Evolutionary conservation across 1,140 invertebrate genomes (phyloP).

Genomic region (Heliconius hewitsoni): DNA sequence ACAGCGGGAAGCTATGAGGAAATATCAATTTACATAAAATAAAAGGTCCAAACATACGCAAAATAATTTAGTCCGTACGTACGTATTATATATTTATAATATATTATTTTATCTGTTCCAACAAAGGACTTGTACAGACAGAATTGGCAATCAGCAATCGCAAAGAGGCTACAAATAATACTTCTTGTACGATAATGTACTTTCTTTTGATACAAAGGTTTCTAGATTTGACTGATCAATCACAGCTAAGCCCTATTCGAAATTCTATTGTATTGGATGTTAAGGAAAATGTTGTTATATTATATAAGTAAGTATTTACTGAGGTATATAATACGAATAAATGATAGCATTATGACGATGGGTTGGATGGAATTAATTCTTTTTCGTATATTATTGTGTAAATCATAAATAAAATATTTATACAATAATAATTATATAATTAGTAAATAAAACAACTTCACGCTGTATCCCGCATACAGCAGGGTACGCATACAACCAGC

Average conservation of each 20-base stretch:
- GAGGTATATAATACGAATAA: background rate
- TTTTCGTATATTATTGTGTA: no score
- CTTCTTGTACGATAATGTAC: slow-evolving; percentile 23
- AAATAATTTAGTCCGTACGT: background rate
- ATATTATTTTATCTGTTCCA: slow-evolving; percentile 4
- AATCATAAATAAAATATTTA: no score
- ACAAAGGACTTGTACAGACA: slow-evolving; percentile 16
- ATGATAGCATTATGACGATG: no score
- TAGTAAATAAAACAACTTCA: no score
- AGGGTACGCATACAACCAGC: no score
- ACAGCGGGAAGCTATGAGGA: no score
- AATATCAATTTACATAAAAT: no score
- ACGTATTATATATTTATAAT: background rate
- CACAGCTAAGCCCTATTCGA: slow-evolving; percentile 24
- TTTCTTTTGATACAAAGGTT: slow-evolving; percentile 34
- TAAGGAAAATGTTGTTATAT: slow-evolving; percentile 4
- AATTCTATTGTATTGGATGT: slow-evolving; percentile 13
- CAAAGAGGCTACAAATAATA: slow-evolving; percentile 34
- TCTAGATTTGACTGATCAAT: slow-evolving; percentile 30
- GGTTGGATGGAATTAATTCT: no score
- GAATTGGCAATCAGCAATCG: slow-evolving; percentile 46
- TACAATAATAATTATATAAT: background rate
- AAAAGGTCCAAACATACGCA: no score
- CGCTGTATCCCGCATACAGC: no score
- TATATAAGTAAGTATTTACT: background rate